These are phyloP conservation scores for Leptinotarsa juncta DNA, from an alignment of 2,888 invertebrate species.

Conservation along the genomic window DNA sequence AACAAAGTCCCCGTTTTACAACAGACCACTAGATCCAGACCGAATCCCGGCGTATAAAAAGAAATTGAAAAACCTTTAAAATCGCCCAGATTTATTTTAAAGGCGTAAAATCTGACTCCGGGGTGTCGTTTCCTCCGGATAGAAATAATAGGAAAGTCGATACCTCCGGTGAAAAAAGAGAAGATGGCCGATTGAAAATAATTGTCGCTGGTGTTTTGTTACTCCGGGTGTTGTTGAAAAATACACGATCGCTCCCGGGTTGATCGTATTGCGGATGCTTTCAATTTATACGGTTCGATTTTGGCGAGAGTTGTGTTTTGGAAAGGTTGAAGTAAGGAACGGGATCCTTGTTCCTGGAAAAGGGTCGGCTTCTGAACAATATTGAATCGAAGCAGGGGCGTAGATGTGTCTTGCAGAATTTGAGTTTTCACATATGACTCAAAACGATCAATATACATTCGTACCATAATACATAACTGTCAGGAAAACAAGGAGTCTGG, in stretches of 20 bases:
- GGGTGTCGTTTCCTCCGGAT: slow-evolving; percentile 58
- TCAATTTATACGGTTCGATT: slow-evolving; percentile 62
- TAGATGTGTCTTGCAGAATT: neutral
- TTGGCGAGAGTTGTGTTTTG: slow-evolving; percentile 60
- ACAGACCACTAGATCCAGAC: slow-evolving; percentile 24
- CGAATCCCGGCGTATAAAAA: slow-evolving; percentile 52
- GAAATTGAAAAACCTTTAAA: slow-evolving; percentile 61
- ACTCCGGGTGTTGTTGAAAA: slow-evolving; percentile 38
- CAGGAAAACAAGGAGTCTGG: no score
- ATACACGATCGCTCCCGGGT: slow-evolving; percentile 62
- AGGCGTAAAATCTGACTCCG: slow-evolving; percentile 58
- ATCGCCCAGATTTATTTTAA: slow-evolving; percentile 60
- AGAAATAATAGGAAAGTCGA: slow-evolving; percentile 49
- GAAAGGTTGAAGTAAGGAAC: slow-evolving; percentile 63
- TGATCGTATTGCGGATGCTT: slow-evolving; percentile 64
- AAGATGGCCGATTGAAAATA: slow-evolving; percentile 65
- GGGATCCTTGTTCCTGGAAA: slow-evolving; percentile 33
- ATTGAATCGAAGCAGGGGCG: slow-evolving; percentile 5
- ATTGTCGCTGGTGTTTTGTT: slow-evolving; percentile 63
- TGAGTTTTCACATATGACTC: neutral
- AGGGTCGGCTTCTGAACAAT: slow-evolving; percentile 24
- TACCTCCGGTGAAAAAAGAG: slow-evolving; percentile 49
- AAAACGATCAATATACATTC: no score
- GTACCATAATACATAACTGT: no score
- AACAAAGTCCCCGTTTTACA: slow-evolving; percentile 38